These are phyloP conservation scores for Melanargia galathea DNA, from an alignment of 2,888 invertebrate genomes.

Conservation along the genomic window DNA sequence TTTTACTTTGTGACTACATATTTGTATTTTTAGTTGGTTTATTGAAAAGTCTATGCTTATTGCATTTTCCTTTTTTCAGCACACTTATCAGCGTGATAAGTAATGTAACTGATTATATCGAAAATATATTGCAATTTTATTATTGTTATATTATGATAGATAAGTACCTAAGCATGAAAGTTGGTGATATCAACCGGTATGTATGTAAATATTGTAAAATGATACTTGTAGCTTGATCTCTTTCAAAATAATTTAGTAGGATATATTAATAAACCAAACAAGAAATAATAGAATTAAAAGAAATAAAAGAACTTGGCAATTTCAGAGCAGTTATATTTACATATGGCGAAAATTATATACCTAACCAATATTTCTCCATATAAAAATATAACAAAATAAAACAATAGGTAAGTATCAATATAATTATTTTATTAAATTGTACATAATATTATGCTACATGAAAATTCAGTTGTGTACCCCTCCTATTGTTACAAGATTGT, in stretches of 20 bases:
- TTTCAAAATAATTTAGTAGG: conserved; percentile 29
- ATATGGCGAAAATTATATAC: not conserved
- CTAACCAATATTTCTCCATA: not conserved
- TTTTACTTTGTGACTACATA: no score
- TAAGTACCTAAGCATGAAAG: not conserved
- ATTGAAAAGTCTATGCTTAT: no score
- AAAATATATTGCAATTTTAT: conserved; percentile 9
- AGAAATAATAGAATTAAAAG: not conserved
- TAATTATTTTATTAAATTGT: conserved; percentile 36
- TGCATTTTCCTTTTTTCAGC: conserved; percentile 1
- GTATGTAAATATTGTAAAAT: conserved; percentile 32
- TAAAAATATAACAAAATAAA: not conserved
- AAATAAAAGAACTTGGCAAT: not conserved
- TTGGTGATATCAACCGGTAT: conserved; percentile 2
- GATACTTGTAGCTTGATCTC: conserved; percentile 29
- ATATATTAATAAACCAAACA: conserved; percentile 6
- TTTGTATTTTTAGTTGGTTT: not conserved
- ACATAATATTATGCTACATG: conserved; percentile 35
- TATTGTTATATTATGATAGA: not conserved
- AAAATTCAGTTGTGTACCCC: conserved; percentile 15
- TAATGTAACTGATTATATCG: not conserved
- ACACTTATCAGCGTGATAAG: not conserved
- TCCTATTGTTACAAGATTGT: conserved; percentile 60
- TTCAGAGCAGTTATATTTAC: not conserved
- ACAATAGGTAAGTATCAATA: conserved; percentile 6